Evolutionary conservation across 1,140 invertebrate genomes (phyloP).

Genomic region (Microplitis demolitor): DNA sequence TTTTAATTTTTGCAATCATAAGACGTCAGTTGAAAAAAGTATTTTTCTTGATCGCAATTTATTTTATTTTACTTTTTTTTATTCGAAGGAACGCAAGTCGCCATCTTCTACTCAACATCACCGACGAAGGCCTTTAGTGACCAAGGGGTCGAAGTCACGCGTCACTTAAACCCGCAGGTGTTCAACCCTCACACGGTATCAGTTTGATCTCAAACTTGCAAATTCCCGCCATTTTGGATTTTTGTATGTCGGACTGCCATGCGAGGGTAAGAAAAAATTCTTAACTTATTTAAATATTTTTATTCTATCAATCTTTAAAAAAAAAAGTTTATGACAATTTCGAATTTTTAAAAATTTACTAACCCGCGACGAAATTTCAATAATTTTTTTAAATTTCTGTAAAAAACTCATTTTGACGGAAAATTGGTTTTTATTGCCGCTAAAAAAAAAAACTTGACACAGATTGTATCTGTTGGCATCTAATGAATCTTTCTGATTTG

Average conservation of each 20-base stretch:
- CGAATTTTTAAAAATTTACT: no score
- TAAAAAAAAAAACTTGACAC: no score
- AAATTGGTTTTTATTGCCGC: no score
- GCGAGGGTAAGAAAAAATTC: not conserved
- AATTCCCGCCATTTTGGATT: conserved; percentile 12
- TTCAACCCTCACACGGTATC: conserved; percentile 4
- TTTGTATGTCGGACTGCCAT: not conserved
- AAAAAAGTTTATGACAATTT: no score
- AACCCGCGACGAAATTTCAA: no score
- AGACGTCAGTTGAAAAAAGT: conserved; percentile 13
- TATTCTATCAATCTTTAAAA: no score
- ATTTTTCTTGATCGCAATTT: not conserved
- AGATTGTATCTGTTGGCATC: no score
- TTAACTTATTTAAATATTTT: no score
- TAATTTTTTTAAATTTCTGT: no score
- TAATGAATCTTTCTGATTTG: no score
- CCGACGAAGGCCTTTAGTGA: not conserved
- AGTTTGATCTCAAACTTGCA: conserved; percentile 4
- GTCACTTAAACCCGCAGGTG: not conserved
- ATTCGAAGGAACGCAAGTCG: not conserved
- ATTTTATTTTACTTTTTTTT: conserved; percentile 7
- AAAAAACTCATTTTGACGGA: no score
- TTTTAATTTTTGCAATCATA: conserved; percentile 19
- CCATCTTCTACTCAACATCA: conserved; percentile 2
- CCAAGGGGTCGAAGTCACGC: conserved; percentile 7